Conservation (phyloP, 2,113 vertebrate species). For the Astatoreochromis straeleni region DNA sequence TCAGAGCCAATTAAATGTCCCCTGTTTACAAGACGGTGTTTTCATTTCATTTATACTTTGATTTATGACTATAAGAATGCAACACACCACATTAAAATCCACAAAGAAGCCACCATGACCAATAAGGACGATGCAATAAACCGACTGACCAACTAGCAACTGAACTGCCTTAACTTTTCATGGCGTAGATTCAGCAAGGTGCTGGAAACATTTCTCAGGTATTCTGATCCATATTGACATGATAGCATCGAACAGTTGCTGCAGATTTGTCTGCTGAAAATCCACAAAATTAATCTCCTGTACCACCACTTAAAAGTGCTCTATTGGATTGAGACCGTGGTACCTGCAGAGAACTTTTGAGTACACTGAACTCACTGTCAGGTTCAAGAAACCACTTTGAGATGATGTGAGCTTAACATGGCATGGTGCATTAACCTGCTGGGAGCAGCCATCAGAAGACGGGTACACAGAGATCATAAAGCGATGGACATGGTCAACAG, state of each 20-base stretch:
- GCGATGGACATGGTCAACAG: not conserved
- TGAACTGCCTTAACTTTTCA: not conserved
- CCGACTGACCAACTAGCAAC: not conserved
- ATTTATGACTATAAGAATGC: not conserved
- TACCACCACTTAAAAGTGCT: not conserved
- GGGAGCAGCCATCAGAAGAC: not conserved
- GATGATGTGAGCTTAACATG: not conserved
- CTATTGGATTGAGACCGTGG: not conserved
- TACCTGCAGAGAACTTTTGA: not conserved
- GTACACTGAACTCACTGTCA: not conserved
- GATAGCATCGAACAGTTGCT: not conserved
- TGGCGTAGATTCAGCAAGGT: not conserved
- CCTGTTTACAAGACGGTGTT: not conserved
- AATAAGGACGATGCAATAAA: not conserved
- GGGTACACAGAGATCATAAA: not conserved
- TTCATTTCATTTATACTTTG: not conserved
- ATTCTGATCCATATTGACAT: not conserved
- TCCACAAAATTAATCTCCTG: not conserved
- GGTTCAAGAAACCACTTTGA: not conserved
- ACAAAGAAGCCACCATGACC: not conserved
- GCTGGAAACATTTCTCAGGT: not conserved
- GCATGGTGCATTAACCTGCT: not conserved
- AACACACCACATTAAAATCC: not conserved
- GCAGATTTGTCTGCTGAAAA: not conserved
- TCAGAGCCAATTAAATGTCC: slow-evolving; percentile 47